These are phyloP conservation scores for Brachyhypopomus occidentalis DNA, from an alignment of 2,113 vertebrate species.

Conservation along the genomic window DNA sequence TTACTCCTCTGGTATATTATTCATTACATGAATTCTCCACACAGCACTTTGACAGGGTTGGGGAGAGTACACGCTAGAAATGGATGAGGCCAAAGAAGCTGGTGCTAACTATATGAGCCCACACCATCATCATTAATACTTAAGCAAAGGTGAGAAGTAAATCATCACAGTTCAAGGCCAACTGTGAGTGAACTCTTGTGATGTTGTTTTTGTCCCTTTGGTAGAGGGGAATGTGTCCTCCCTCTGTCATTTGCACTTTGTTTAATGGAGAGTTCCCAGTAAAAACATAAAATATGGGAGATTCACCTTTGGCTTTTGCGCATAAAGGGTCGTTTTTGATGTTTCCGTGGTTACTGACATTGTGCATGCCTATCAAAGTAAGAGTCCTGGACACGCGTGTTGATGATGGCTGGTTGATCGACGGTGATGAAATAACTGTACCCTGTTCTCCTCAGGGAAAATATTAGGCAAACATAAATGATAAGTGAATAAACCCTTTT, in stretches of 20 bases:
- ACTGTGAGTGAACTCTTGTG: constrained; percentile 55
- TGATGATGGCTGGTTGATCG: constrained; percentile 11
- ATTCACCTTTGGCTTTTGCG: not conserved
- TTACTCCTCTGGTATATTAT: constrained; percentile 73
- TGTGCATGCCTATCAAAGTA: not conserved
- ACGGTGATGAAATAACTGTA: constrained; percentile 8
- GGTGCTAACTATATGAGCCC: constrained; percentile 58
- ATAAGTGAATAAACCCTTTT: constrained; percentile 52
- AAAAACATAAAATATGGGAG: not conserved
- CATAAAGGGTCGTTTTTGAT: not conserved
- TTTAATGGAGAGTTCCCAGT: constrained; percentile 11
- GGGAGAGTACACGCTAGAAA: constrained; percentile 62
- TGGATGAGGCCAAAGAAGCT: constrained; percentile 63
- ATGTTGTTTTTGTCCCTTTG: constrained; percentile 29
- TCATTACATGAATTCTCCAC: constrained; percentile 69
- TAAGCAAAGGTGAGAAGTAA: constrained; percentile 57
- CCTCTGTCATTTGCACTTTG: constrained; percentile 31
- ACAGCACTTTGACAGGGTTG: constrained; percentile 67
- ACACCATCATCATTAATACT: constrained; percentile 67
- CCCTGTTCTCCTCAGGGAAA: constrained; percentile 36
- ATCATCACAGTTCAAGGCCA: constrained; percentile 67
- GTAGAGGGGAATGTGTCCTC: constrained; percentile 38
- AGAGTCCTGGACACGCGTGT: not conserved
- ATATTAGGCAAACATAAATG: constrained; percentile 59
- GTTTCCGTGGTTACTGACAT: not conserved